Evolutionary conservation across 2,888 invertebrate species (phyloP).

Genomic region (Drosophila atroscutellata): DNA sequence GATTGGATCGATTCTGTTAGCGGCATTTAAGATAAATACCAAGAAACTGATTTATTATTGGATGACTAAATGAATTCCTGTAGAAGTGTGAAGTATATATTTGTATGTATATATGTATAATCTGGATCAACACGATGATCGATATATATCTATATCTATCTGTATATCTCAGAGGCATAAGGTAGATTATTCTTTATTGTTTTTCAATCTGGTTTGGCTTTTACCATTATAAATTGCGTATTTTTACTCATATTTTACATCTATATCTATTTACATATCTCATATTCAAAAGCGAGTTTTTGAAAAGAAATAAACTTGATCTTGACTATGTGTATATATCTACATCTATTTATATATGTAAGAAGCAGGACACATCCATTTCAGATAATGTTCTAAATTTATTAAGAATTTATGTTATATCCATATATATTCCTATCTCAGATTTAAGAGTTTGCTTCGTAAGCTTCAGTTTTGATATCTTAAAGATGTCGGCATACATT

Average conservation of each 20-base stretch:
- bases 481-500: background rate
- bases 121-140: background rate
- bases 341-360: background rate
- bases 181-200: background rate
- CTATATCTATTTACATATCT: background rate
- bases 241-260: background rate
- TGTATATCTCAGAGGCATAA: background rate
- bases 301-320: no score
- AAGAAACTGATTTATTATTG: background rate
- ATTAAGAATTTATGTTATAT: background rate
- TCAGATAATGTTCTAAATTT: background rate
- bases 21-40: slow-evolving; percentile 31
- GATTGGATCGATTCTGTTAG: slow-evolving; percentile 70
- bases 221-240: background rate
- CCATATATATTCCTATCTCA: background rate
- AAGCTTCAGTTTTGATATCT: background rate
- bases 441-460: background rate
- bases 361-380: background rate
- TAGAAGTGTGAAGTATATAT: background rate
- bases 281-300: background rate
- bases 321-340: background rate
- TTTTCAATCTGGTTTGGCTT: background rate
- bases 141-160: background rate
- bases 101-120: no score
- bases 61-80: background rate